Percentiles rank a stretch among this genome's conserved stretches.
phyloP scores from a whole-genome alignment of 2,113 vertebrate species.

The Aspiorhynchus laticeps region DNA sequence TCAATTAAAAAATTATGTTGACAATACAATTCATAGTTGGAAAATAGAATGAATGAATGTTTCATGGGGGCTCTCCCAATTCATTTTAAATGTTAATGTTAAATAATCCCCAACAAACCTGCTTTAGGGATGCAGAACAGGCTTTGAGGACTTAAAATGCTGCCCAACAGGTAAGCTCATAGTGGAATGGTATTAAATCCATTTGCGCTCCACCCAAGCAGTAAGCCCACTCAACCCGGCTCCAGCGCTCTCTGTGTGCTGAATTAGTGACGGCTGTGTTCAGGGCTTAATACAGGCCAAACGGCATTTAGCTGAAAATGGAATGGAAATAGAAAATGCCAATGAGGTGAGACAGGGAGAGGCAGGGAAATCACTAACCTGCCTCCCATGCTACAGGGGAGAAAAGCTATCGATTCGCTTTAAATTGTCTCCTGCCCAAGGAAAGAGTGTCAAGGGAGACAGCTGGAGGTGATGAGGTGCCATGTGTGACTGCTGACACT shows the following conservation, averaged over 20 bases:
- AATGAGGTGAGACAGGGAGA: constrained; percentile 69
- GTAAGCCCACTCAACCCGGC: constrained; percentile 26
- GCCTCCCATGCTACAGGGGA: constrained; percentile 70
- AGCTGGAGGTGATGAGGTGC: constrained; percentile 46
- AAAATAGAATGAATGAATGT: not conserved
- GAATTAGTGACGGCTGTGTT: constrained; percentile 48
- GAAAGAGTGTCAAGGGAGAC: constrained; percentile 39
- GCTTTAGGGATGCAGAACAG: constrained; percentile 13
- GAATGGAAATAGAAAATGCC: constrained; percentile 60
- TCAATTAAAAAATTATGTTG: not conserved
- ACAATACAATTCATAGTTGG: not conserved
- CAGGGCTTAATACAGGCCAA: constrained; percentile 31
- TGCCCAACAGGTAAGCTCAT: constrained; percentile 30
- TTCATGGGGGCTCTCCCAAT: not conserved
- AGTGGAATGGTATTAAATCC: constrained; percentile 14
- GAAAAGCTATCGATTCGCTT: constrained; percentile 59
- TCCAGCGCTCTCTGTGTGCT: constrained; percentile 21
- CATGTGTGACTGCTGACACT: constrained; percentile 32
- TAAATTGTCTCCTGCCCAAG: constrained; percentile 52
- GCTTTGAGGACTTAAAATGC: constrained; percentile 34
- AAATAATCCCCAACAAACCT: not conserved
- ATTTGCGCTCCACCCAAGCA: constrained; percentile 15
- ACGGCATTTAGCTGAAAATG: constrained; percentile 58
- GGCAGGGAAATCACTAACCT: constrained; percentile 64
- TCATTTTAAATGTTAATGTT: constrained; percentile 3